These are phyloP conservation scores for Platygyra sinensis DNA, from an alignment of 64 coral and sea anemone species.

Conservation along the genomic window DNA sequence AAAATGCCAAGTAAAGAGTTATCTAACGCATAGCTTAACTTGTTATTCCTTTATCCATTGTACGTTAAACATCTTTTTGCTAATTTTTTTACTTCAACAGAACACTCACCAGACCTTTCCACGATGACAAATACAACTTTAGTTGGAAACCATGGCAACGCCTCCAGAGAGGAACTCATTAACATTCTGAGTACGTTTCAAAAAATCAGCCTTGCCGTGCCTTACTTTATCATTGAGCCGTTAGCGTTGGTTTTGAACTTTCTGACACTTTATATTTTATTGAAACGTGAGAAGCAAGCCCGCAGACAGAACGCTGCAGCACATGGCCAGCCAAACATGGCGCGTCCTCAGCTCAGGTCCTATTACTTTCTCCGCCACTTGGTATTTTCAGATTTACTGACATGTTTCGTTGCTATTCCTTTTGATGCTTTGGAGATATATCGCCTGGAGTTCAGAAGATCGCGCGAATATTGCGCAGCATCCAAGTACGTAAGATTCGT, in stretches of 20 bases:
- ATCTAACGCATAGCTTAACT: too few species aligned
- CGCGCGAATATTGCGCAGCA: not conserved
- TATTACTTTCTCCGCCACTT: slow-evolving; percentile 13
- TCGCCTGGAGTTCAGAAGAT: slow-evolving; percentile 6
- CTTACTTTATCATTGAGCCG: slow-evolving; percentile 23
- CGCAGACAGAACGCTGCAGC: not conserved
- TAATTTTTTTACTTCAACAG: not conserved
- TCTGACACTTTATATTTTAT: not conserved
- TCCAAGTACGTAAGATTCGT: slow-evolving; percentile 21
- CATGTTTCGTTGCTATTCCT: slow-evolving; percentile 7
- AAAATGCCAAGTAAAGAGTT: too few species aligned
- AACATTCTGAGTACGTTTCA: not conserved
- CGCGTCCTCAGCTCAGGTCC: not conserved
- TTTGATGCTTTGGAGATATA: slow-evolving; percentile 15
- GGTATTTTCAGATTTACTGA: slow-evolving; percentile 11
- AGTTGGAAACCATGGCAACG: not conserved
- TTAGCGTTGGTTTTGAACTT: not conserved
- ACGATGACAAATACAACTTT: not conserved
- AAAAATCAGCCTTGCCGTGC: not conserved
- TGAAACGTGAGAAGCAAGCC: not conserved
- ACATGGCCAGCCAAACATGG: not conserved
- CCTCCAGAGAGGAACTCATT: slow-evolving; percentile 11
- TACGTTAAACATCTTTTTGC: too few species aligned
- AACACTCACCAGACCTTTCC: not conserved
- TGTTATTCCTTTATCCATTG: too few species aligned